These are phyloP conservation scores for Arion vulgaris DNA, from an alignment of 1,140 invertebrate species.

Conservation along the genomic window DNA sequence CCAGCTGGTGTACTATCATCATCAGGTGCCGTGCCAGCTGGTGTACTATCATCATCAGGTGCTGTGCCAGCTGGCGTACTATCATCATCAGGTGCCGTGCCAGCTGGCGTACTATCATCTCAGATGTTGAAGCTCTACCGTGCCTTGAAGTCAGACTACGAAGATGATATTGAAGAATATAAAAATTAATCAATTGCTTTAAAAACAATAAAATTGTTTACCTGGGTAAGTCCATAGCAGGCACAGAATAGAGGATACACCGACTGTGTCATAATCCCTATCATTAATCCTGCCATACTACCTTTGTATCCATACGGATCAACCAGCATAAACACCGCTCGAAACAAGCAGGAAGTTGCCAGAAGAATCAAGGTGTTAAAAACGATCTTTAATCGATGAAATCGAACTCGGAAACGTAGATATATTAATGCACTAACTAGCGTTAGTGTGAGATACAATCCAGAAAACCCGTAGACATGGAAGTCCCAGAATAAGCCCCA, in stretches of 20 bases:
- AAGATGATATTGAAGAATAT: no score
- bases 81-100: no score
- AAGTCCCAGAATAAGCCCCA: conserved; percentile 37
- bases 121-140: no score
- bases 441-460: conserved; percentile 26
- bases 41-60: no score
- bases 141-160: no score
- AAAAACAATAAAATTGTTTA: no score
- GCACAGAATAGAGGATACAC: conserved; percentile 42
- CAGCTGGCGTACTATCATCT: no score
- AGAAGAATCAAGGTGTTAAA: conserved; percentile 39
- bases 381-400: conserved; percentile 29
- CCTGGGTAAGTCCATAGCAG: conserved; percentile 42
- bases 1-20: no score
- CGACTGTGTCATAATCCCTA: conserved; percentile 39
- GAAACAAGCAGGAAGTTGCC: conserved; percentile 21
- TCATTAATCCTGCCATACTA: conserved; percentile 13
- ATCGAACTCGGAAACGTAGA: conserved; percentile 27
- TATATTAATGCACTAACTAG: conserved; percentile 13
- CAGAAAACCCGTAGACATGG: conserved; percentile 39
- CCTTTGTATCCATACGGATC: conserved; percentile 38
- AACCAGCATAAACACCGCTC: conserved; percentile 33
- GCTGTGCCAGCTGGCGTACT: no score
- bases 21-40: no score
- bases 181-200: no score